Conservation (phyloP, 2,797 vertebrate genomes). For the Coregonus sp. region DNA sequence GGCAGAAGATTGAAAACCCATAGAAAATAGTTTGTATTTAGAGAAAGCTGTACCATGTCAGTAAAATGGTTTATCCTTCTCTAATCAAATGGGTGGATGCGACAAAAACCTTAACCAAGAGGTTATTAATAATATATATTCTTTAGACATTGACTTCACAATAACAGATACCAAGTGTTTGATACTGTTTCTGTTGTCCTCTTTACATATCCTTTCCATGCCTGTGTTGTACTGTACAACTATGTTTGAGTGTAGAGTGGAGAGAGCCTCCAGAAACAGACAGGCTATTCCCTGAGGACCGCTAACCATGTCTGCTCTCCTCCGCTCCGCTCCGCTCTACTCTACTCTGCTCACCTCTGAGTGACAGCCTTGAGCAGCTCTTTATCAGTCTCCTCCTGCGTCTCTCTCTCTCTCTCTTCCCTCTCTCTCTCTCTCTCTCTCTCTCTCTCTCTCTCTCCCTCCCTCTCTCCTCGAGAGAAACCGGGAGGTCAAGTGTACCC, state of each 20-base stretch:
- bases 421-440: constrained; percentile 62
- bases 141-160: background rate
- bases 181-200: background rate
- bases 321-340: constrained; percentile 12
- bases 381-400: constrained; percentile 72
- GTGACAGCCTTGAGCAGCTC: constrained; percentile 74
- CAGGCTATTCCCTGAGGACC: background rate
- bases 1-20: background rate
- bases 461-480: constrained; percentile 69
- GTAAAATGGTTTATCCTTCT: background rate
- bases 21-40: background rate
- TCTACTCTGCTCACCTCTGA: constrained; percentile 51
- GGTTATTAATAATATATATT: background rate
- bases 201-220: background rate
- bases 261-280: background rate
- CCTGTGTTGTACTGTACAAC: background rate
- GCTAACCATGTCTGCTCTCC: background rate
- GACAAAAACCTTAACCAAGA: background rate
- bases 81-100: background rate
- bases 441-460: constrained; percentile 61
- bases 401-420: constrained; percentile 60
- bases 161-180: background rate
- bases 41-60: background rate
- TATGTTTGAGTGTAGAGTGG: constrained; percentile 1
- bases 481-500: constrained; percentile 76